Base-by-base conservation (phyloP, 92 coral and sea anemone species). In the Desmophyllum pertusum region DNA sequence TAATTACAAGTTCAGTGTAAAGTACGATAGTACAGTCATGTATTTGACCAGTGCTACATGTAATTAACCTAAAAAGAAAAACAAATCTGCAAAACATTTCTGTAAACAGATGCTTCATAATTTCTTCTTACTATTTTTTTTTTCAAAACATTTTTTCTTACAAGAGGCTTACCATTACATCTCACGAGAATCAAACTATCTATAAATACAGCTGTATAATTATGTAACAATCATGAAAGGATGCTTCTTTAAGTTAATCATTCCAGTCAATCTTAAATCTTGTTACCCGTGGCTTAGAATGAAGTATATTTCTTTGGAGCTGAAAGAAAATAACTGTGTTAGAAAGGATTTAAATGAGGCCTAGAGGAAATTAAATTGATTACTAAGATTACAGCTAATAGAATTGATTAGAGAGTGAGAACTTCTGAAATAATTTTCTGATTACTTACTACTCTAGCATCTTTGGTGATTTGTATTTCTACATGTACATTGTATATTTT, bases 251-350 rank as follows among this genome's bases (percentile, higher is more conserved):
- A 42, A 83, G 84, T 66, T 48, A 53, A 59, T 73, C 88, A 73
- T 88, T 88, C 94, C 94, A 91, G 66, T 91, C 90, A 55, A 91
- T 91, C 73, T 91, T 91, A 73, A 91, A 91, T 87, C 89, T 85
- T 52, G 94, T 91, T 17, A 91, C 94, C 70, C 94, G 86, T 81
- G 94, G 94, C 76, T 91, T 88, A 2, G 94, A 91, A 41, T 90
- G 78, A 41, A 91, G 90, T 15, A 91, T 91, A 53, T 91, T 91
- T 88, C 94, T 88, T 71, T 91, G 94, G 65, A 91, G 74, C 94
- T 91, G 64, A 77, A 84, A 68, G 10, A 73, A 46, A 31, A 33
- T 19, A 52, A 5, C 51, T 1, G 7, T 14, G 25, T 25, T 13
- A 37, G 48, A 5, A 4, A 62, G 35, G 35, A 27, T 3, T 62